Evolutionary conservation across 2,888 invertebrate species (phyloP), one percentile per base, ranked within the genome.

Genomic region (Priocnemis perturbator): DNA sequence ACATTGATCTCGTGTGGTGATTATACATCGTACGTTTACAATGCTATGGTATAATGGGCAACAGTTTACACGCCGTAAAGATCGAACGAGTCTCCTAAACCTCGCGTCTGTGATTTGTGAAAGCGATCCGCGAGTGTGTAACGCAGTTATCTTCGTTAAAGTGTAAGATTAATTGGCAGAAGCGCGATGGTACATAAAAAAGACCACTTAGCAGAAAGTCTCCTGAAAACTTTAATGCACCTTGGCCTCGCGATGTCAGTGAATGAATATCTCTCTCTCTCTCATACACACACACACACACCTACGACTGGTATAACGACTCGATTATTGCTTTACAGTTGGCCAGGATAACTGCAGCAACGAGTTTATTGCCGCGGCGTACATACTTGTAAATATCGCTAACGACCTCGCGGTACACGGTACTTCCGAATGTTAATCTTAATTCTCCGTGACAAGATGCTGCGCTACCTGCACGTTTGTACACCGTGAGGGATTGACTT

Each of bases 271-370:
- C 23, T n/a, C 14, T 26, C 17, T 55, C 55, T 20, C 23, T 20
- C 15, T 11, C 17, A 2, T 55, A n/a, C 23, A 47, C 20, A 45
- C 20, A n/a, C 60, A 53, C 21, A 1, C 55, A 21, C 21, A 20
- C 55, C 2, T 73, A 74, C 76, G 76, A 77, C 73, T 75, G 73
- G 79, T 69, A 81, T 83, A 83, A 84, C 81, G 80, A 81, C 80
- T 79, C 84, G 84, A 85, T 83, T 83, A 82, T 80, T 74, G 78
- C 77, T 82, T 81, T 75, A 81, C 73, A 76, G 76, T 76, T 76
- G 74, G 70, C 60, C 69, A 62, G 73, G 72, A 72, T 72, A 76
- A 80, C 78, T 73, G 71, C 69, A 60, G 70, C 71, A 79, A 79
- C 80, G 75, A 77, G 79, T 79, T 79, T 79, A 79, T 77, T 79